Evolutionary conservation across 1,140 invertebrate species (phyloP), one percentile per base, ranked within the genome.

Genomic region (Kradibia gibbosae): DNA sequence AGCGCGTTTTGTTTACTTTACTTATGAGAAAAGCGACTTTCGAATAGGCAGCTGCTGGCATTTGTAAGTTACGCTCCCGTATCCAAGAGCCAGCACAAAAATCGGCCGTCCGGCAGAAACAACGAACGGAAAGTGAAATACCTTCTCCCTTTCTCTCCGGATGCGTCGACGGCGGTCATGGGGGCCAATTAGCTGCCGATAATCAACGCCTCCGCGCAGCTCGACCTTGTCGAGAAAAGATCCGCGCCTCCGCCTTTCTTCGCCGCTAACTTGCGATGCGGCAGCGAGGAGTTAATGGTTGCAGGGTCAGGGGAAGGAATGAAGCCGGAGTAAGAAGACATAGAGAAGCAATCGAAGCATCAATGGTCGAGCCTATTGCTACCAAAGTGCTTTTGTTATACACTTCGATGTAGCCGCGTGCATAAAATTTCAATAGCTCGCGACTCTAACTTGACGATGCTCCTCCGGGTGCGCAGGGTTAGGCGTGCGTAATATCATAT

Each of bases 1-100:
- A 34, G 72, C 42, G 71, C 28, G 0, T 4, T n/a, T 48, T 48
- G n/a, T 71, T 48, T 48, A 42, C n/a, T 22, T 71, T 73, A 25
- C 25, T 28, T n/a, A 25, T 36, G 20, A 55, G 72, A 74, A 74
- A 74, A 74, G 34, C 20, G 72, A 74, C 72, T 74, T 74, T 74
- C 72, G 28, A 74, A 74, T 72, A 39, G 2, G 31, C 70, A n/a
- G 3, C 1, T 4, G 42, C 22, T 15, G 11, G n/a, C 8, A 48
- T 72, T 8, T 28, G 45, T 45, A 17, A 39, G 11, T 45, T 28
- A 25, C 67, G 17, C 13, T 22, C 39, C 42, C 20, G 15, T 17
- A 72, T 17, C 34, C 62, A 39, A 1, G 15, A 1, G 5, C 13
- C 15, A 31, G 60, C 60, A 20, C 17, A 65, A n/a, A n/a, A n/a